Percentiles rank a stretch among this genome's conserved stretches.
Conservation (phyloP, 2,113 vertebrate species). For the Alectura lathami region DNA sequence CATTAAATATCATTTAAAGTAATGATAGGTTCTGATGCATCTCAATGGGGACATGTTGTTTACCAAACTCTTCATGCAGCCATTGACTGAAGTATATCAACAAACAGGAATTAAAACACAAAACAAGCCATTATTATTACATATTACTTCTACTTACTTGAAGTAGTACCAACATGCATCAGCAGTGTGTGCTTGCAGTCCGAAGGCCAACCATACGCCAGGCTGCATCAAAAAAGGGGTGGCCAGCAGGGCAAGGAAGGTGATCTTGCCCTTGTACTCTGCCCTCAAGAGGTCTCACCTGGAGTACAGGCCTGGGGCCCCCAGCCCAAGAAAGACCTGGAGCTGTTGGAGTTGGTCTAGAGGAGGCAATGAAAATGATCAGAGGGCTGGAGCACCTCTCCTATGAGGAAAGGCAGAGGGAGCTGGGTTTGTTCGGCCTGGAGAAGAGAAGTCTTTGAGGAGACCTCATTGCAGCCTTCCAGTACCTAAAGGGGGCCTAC, state of each 20-base stretch:
- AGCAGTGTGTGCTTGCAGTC: neutral
- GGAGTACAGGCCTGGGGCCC: neutral
- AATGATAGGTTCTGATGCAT: neutral
- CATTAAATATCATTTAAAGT: neutral
- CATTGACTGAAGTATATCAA: neutral
- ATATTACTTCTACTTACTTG: neutral
- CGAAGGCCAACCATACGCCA: neutral
- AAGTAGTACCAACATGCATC: neutral
- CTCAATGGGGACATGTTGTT: neutral
- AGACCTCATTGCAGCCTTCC: neutral
- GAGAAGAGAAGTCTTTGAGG: neutral
- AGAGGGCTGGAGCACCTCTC: neutral
- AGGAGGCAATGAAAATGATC: neutral
- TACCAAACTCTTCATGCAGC: neutral
- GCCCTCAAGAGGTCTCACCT: neutral
- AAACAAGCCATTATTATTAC: neutral
- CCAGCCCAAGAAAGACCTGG: neutral
- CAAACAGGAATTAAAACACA: neutral
- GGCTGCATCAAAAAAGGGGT: neutral
- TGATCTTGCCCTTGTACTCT: neutral
- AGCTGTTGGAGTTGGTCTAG: neutral
- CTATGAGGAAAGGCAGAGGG: neutral
- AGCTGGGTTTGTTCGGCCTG: neutral
- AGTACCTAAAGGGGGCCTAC: neutral
- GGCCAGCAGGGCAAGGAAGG: neutral